A percentile compares a stretch with the other conserved stretches of the same genome.
Conservation (phyloP, 2,113 vertebrate species). For the Camelus dromedarius region DNA sequence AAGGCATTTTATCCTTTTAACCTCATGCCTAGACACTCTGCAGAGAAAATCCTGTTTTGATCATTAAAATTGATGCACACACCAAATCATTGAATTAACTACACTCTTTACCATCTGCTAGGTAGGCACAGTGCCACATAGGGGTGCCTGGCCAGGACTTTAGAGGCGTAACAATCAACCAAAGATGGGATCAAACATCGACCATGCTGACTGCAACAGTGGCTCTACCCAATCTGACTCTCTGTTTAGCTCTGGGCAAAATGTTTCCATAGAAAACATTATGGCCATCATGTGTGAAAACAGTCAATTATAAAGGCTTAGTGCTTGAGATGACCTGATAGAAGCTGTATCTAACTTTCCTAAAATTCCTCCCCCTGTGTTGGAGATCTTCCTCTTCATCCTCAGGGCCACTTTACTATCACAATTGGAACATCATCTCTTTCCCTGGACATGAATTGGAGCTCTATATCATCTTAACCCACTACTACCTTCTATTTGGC, state of each 20-base stretch:
- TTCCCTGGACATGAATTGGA: neutral
- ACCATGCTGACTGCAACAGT: conserved; percentile 70
- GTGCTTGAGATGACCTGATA: neutral
- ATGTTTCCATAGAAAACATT: conserved; percentile 54
- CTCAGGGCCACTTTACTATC: neutral
- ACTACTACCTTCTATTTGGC: neutral
- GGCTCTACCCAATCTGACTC: conserved; percentile 73
- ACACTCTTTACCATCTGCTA: conserved; percentile 70
- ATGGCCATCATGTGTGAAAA: neutral
- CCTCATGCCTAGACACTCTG: conserved; percentile 52
- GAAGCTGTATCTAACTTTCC: neutral
- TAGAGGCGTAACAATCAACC: conserved; percentile 67
- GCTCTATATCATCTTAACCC: neutral
- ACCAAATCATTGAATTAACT: conserved; percentile 46
- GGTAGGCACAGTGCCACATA: conserved; percentile 59
- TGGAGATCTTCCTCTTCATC: neutral
- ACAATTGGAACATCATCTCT: neutral
- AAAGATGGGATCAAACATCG: conserved; percentile 69
- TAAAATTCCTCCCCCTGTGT: neutral
- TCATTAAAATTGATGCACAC: conserved; percentile 72
- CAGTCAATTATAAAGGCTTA: conserved; percentile 56
- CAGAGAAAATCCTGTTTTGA: conserved; percentile 63
- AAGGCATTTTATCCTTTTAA: conserved; percentile 70
- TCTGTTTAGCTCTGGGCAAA: conserved; percentile 75
- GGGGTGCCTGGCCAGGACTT: conserved; percentile 65